phyloP scores from a whole-genome alignment of 1,140 invertebrate genomes.

The Euura saliciscinereae region DNA sequence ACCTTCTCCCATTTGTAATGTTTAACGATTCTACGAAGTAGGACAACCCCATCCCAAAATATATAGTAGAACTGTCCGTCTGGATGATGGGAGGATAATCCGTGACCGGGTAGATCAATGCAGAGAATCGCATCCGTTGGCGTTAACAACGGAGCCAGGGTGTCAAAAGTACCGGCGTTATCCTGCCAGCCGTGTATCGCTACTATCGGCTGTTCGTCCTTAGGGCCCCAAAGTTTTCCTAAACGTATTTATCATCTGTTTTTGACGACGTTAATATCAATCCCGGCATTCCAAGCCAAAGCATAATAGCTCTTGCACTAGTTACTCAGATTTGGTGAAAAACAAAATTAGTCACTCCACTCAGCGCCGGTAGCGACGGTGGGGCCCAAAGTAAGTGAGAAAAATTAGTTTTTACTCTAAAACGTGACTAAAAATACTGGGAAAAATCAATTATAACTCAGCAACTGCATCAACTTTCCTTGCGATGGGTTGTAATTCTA shows the following conservation, averaged over 20 bases:
- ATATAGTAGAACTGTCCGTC: conserved; percentile 78
- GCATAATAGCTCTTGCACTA: no score
- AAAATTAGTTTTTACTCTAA: no score
- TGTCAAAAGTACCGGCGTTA: conserved; percentile 85
- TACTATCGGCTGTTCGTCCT: conserved; percentile 72
- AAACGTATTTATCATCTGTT: conserved; percentile 37
- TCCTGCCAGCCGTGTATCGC: conserved; percentile 91
- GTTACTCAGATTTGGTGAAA: no score
- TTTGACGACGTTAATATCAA: background rate
- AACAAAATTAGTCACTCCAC: no score
- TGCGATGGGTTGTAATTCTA: no score
- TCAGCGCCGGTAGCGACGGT: no score
- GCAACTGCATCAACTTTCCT: no score
- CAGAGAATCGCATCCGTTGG: conserved; percentile 65
- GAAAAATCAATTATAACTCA: no score
- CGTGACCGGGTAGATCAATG: conserved; percentile 83
- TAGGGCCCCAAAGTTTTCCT: conserved; percentile 82
- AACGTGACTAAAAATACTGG: no score
- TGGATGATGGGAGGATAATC: conserved; percentile 77
- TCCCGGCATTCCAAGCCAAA: background rate
- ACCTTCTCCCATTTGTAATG: conserved; percentile 81
- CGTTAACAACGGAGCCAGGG: conserved; percentile 73
- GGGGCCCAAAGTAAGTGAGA: no score
- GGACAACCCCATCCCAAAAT: conserved; percentile 76
- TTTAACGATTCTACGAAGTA: conserved; percentile 76